Evolutionary conservation across 1,140 invertebrate species (phyloP).

Genomic region (Sarcophaga peregrina): DNA sequence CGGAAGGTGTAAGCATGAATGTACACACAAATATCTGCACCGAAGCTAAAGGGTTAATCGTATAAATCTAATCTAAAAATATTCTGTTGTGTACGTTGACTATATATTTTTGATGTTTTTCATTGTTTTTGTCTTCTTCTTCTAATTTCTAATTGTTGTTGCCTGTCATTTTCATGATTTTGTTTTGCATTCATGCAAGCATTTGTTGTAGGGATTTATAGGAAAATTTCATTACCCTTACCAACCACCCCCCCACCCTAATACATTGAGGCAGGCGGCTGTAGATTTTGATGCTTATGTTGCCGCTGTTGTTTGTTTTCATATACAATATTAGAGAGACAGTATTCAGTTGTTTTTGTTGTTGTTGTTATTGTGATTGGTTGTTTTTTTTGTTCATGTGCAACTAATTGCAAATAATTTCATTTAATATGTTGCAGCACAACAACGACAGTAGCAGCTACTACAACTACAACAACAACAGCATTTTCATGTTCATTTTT

Average conservation of each 20-base stretch:
- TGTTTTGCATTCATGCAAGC: too few relatives aligned
- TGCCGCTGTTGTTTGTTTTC: not conserved
- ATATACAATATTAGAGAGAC: not conserved
- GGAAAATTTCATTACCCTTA: too few relatives aligned
- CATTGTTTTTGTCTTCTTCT: not conserved
- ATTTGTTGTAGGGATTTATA: too few relatives aligned
- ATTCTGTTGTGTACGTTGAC: too few relatives aligned
- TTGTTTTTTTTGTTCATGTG: not conserved
- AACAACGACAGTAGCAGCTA: too few relatives aligned
- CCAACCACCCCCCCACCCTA: too few relatives aligned
- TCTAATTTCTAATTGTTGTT: not conserved
- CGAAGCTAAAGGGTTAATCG: not conserved
- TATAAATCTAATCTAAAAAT: not conserved
- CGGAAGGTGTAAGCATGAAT: too few relatives aligned
- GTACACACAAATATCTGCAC: too few relatives aligned
- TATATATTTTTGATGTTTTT: too few relatives aligned
- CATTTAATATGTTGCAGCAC: constrained; percentile 9
- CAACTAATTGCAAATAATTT: constrained; percentile 27
- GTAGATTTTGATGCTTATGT: not conserved
- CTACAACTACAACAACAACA: not conserved
- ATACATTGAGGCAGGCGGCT: too few relatives aligned
- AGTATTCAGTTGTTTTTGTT: too few relatives aligned
- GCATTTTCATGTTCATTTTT: not conserved
- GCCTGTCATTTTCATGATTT: not conserved
- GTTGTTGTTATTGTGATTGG: too few relatives aligned